A percentile compares a stretch with the other conserved stretches of the same genome.
Evolutionary conservation across 2,888 invertebrate genomes (phyloP).

Genomic region (Pristionchus japonicus): DNA sequence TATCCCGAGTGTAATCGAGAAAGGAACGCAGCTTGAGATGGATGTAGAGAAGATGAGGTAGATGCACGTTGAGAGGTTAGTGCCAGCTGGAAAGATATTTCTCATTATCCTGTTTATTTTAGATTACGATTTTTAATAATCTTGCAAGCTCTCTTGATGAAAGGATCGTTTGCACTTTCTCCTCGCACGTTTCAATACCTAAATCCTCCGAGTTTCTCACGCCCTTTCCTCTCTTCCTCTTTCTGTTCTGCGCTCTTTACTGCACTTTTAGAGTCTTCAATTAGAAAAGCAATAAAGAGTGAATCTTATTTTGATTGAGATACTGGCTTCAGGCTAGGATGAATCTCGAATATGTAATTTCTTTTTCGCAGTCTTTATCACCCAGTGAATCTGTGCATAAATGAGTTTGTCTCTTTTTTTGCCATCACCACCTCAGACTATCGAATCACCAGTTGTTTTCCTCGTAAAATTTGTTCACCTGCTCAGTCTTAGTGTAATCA

Average conservation of each 20-base stretch:
- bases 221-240: not conserved
- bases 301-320: no score
- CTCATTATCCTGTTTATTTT: not conserved
- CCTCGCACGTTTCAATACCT: not conserved
- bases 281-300: no score
- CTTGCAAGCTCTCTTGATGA: not conserved
- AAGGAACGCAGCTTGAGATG: not conserved
- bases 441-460: not conserved
- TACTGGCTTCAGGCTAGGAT: no score
- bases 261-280: not conserved
- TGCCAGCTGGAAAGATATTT: not conserved
- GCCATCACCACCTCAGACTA: no score
- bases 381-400: no score
- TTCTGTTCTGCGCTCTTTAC: not conserved
- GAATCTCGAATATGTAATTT: no score
- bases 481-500: slow-evolving; percentile 42
- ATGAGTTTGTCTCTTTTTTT: no score
- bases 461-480: not conserved
- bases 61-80: slow-evolving; percentile 36
- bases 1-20: not conserved
- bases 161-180: not conserved
- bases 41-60: not conserved
- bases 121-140: not conserved
- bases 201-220: not conserved
- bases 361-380: no score